Percentiles rank a stretch among this genome's conserved stretches.
phyloP scores from a whole-genome alignment of 1,140 invertebrate species.

The Drosophila malerkotliana region DNA sequence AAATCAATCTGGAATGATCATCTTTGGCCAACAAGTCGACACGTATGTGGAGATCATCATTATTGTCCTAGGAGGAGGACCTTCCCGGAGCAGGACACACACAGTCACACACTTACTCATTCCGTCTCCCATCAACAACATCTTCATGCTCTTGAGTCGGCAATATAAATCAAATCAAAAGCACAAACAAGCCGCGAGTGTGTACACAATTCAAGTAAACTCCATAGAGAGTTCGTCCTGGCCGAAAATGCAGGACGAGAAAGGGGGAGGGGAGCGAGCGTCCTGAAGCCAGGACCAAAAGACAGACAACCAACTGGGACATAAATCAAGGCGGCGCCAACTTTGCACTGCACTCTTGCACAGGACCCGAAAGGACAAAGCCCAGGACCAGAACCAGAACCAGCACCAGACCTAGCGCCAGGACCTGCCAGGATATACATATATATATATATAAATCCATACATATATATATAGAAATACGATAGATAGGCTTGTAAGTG shows the following conservation, averaged over 20 bases:
- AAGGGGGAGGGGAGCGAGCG: background rate
- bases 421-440: background rate
- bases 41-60: background rate
- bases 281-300: conserved; percentile 6
- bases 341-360: conserved; percentile 56
- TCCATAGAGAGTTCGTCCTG: conserved; percentile 44
- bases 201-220: conserved; percentile 58
- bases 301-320: conserved; percentile 45
- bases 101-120: background rate
- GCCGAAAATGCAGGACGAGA: conserved; percentile 34
- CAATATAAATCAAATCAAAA: conserved; percentile 64
- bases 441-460: conserved; percentile 12
- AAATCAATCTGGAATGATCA: conserved; percentile 27
- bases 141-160: conserved; percentile 52
- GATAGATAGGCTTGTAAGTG: conserved; percentile 62
- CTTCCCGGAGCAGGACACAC: background rate
- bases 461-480: conserved; percentile 36
- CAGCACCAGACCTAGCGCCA: conserved; percentile 9
- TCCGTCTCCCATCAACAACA: conserved; percentile 29
- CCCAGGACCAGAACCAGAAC: conserved; percentile 3
- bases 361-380: background rate
- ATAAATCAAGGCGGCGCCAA: conserved; percentile 62
- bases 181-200: conserved; percentile 60
- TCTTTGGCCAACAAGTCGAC: conserved; percentile 6
- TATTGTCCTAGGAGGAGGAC: background rate